Conservation (phyloP, 2,888 invertebrate genomes). For the Caenorhabditis sp. region DNA sequence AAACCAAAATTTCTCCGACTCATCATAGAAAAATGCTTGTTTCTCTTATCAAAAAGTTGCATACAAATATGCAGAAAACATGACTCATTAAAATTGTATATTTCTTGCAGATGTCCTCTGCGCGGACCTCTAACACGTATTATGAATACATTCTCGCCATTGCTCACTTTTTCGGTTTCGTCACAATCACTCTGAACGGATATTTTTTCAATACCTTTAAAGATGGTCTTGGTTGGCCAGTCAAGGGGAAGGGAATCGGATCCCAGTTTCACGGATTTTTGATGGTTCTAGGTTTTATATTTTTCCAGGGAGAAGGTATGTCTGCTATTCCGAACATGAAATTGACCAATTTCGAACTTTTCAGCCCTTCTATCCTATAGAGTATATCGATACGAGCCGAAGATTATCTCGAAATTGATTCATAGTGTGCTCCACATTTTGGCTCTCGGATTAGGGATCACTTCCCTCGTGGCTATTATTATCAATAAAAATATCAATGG, state of each 20-base stretch:
- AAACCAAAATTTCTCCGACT: no score
- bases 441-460: conserved; percentile 45
- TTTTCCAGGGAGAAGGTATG: conserved; percentile 65
- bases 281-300: conserved; percentile 56
- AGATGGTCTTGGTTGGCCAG: conserved; percentile 43
- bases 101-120: conserved; percentile 12
- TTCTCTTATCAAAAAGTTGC: no score
- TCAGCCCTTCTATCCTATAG: conserved; percentile 61
- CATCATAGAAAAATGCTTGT: no score
- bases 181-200: conserved; percentile 48
- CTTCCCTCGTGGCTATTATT: conserved; percentile 46
- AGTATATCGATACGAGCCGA: conserved; percentile 53
- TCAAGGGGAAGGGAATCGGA: conserved; percentile 6
- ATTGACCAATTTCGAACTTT: conserved; percentile 11
- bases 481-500: conserved; percentile 9
- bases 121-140: conserved; percentile 14
- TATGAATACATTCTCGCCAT: conserved; percentile 41
- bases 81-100: no score
- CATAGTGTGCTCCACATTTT: conserved; percentile 52
- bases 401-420: conserved; percentile 55
- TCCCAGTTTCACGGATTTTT: conserved; percentile 49
- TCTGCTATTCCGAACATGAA: neutral
- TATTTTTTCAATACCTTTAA: conserved; percentile 46
- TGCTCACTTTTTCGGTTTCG: conserved; percentile 52
- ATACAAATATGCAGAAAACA: no score